These are phyloP conservation scores for Pachyrhynchus sulphureomaculatus DNA, from an alignment of 1,140 invertebrate genomes.

Conservation along the genomic window DNA sequence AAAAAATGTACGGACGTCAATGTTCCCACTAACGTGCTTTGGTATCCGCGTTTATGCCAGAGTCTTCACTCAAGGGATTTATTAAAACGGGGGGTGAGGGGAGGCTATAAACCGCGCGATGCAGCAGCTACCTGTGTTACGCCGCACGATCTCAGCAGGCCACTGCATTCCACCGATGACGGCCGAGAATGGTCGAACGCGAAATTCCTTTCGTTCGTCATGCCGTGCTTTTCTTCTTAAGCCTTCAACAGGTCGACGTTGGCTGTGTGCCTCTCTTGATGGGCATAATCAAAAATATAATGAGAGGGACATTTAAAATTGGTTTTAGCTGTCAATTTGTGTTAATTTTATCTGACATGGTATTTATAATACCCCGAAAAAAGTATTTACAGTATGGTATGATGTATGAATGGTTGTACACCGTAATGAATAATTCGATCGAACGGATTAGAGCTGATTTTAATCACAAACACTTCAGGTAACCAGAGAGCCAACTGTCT, in stretches of 20 bases:
- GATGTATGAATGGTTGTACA: too few relatives aligned
- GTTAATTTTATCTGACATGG: too few relatives aligned
- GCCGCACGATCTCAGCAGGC: constrained; percentile 46
- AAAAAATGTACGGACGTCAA: constrained; percentile 20
- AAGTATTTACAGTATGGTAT: too few relatives aligned
- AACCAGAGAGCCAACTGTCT: too few relatives aligned
- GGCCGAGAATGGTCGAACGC: constrained; percentile 32
- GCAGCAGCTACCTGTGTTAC: constrained; percentile 49
- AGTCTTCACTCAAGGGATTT: constrained; percentile 3
- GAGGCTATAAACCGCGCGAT: constrained; percentile 37
- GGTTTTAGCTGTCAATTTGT: too few relatives aligned
- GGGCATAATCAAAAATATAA: background rate
- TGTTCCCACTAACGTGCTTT: constrained; percentile 6
- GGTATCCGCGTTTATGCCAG: constrained; percentile 25
- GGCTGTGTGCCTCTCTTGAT: background rate
- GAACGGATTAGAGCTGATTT: too few relatives aligned
- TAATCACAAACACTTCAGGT: too few relatives aligned
- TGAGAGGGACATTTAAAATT: too few relatives aligned
- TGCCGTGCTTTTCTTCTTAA: background rate
- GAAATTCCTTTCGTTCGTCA: constrained; percentile 25
- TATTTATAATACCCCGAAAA: too few relatives aligned
- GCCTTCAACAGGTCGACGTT: constrained; percentile 13
- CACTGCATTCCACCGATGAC: constrained; percentile 42
- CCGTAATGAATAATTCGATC: too few relatives aligned
- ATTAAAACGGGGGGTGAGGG: constrained; percentile 20